Evolutionary conservation across 2,888 invertebrate genomes (phyloP).

Genomic region (Metalampra italica): DNA sequence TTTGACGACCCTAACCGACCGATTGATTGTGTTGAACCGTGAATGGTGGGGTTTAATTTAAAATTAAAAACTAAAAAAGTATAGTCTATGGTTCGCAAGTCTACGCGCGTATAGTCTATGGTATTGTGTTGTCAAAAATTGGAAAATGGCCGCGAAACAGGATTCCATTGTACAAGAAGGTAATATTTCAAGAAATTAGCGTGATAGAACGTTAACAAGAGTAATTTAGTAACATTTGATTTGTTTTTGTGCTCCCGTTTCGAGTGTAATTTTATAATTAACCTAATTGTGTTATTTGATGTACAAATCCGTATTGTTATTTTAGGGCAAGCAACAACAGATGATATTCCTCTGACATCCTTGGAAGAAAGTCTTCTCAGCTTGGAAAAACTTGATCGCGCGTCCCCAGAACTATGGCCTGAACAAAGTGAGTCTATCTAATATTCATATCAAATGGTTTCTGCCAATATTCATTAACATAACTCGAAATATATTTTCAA

Average conservation of each 20-base stretch:
- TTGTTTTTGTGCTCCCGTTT: background rate
- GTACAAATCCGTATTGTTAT: constrained; percentile 15
- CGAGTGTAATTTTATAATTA: background rate
- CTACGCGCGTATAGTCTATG: background rate
- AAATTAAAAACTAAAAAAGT: constrained; percentile 1
- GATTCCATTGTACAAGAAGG: constrained; percentile 81
- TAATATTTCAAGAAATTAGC: constrained; percentile 39
- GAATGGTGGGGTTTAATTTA: background rate
- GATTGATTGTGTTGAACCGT: background rate
- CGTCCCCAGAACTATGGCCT: constrained; percentile 98
- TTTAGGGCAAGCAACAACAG: constrained; percentile 61
- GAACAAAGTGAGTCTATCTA: constrained; percentile 88
- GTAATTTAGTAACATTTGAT: background rate
- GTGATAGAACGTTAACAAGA: background rate
- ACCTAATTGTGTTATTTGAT: background rate
- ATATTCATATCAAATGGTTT: background rate
- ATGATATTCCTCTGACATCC: constrained; percentile 72
- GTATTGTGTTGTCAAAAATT: constrained; percentile 36
- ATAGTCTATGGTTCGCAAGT: background rate
- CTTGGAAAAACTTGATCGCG: constrained; percentile 93
- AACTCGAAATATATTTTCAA: constrained; percentile 16
- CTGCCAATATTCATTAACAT: too few relatives aligned
- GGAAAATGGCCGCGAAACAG: constrained; percentile 83
- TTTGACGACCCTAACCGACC: too few relatives aligned
- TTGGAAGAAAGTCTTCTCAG: constrained; percentile 89